Base-by-base conservation (phyloP, 1,140 invertebrate genomes). In the Saccostrea cuccullata region DNA sequence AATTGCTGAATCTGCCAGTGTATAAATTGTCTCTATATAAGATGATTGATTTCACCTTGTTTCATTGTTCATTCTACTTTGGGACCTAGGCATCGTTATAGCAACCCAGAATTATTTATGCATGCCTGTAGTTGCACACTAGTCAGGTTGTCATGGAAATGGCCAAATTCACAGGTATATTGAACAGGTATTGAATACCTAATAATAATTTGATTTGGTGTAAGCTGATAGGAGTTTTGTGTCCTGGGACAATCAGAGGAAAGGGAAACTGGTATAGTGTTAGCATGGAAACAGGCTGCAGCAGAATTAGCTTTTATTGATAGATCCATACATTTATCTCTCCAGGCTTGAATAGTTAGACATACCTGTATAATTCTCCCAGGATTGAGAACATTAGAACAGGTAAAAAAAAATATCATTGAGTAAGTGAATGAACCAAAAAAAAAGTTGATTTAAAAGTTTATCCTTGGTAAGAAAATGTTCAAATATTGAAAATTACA, bases 61-160 rank as follows among this genome's bases (percentile, higher is more conserved):
- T 90, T 91, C 90, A 91, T 92, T 92, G 91, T 92, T 91, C 89
- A 90, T 90, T 87, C 89, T 87, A 83, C 84, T 84, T 88, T 88
- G 77, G 85, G 86, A 88, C 88, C 55, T 85, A 84, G 87, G 64
- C 56, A 92, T 92, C 88, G 90, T 91, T 92, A 92, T 92, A 91
- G 92, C 90, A 93, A 92, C 91, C 64, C 82, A 89, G 88, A 90
- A 91, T 91, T 92, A 92, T 91, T 92, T 92, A 92, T 92, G 90
- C 91, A 91, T 91, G 89, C 91, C 91, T 90, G 89, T 89, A 91
- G 90, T 91, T 89, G 91, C 89, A 91, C 89, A 73, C 88, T 91
- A 89, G 89, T 92, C 89, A 77, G 20, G 92, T 93, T 93, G 92
- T 89, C 88, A 92, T 91, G 90, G 88, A 87, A 90, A 93, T 88